These are phyloP conservation scores for Spodoptera exigua DNA, from an alignment of 2,888 invertebrate species.

Conservation along the genomic window DNA sequence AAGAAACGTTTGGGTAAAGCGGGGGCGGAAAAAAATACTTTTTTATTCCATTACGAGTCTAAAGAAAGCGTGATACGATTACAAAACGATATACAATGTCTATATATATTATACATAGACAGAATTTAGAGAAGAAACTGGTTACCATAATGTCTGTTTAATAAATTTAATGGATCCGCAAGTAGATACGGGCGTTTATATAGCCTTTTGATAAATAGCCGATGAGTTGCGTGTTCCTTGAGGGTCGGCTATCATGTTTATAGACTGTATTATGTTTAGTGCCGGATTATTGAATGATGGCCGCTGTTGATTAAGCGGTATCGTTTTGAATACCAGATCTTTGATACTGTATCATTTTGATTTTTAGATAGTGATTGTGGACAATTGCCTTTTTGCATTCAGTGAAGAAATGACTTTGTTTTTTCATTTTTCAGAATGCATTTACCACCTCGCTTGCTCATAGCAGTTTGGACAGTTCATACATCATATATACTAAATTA, in stretches of 20 bases:
- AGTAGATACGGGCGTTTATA: constrained; percentile 52
- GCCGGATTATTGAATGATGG: constrained; percentile 39
- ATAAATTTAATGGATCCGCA: constrained; percentile 76
- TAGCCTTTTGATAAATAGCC: constrained; percentile 72
- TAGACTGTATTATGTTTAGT: constrained; percentile 28
- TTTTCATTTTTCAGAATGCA: too few relatives aligned
- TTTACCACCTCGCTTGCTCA: too few relatives aligned
- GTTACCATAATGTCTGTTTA: constrained; percentile 72
- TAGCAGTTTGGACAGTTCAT: too few relatives aligned
- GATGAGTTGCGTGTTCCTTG: constrained; percentile 71
- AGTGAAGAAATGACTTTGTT: too few relatives aligned
- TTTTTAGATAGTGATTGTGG: too few relatives aligned
- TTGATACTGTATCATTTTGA: neutral
- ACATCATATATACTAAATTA: too few relatives aligned
- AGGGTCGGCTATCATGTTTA: constrained; percentile 51
- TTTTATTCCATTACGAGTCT: constrained; percentile 46
- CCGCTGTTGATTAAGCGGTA: constrained; percentile 20
- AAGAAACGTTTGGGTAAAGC: constrained; percentile 21
- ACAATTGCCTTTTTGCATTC: neutral
- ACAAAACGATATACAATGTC: constrained; percentile 38
- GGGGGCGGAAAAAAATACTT: constrained; percentile 38
- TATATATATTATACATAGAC: constrained; percentile 50
- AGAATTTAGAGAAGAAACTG: constrained; percentile 61
- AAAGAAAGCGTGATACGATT: constrained; percentile 41
- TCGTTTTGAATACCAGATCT: constrained; percentile 9